Evolutionary conservation across 2,888 invertebrate genomes (phyloP).

Genomic region (Pyrrhia umbra): DNA sequence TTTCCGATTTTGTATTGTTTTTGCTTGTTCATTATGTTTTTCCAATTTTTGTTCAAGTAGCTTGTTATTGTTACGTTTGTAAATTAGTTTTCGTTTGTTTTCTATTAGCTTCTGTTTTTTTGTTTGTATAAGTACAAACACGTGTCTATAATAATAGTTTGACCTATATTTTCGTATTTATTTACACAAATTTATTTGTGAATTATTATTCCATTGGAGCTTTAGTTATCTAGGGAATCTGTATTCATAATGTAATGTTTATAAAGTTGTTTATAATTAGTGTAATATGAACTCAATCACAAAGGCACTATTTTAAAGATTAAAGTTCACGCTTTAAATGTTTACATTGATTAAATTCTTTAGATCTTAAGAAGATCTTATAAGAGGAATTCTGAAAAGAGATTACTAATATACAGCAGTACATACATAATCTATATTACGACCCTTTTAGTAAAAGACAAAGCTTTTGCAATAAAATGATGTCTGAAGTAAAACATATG

Average conservation of each 20-base stretch:
- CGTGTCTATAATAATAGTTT: background rate
- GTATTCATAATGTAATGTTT: too few relatives aligned
- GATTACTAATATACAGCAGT: background rate
- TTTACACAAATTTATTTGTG: too few relatives aligned
- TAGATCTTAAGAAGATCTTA: too few relatives aligned
- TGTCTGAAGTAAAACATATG: constrained; percentile 1
- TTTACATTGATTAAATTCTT: too few relatives aligned
- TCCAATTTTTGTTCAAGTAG: background rate
- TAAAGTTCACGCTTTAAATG: too few relatives aligned
- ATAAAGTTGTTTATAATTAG: too few relatives aligned
- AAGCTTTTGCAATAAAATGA: background rate
- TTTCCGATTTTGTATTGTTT: constrained; percentile 13
- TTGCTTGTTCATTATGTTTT: constrained; percentile 8
- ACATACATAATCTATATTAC: background rate
- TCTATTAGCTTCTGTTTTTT: background rate
- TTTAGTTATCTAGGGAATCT: too few relatives aligned
- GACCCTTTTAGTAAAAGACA: background rate
- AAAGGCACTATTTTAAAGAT: too few relatives aligned
- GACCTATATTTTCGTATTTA: too few relatives aligned
- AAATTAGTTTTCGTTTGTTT: background rate
- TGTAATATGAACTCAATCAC: too few relatives aligned
- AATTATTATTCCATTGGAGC: background rate
- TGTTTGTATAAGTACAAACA: background rate
- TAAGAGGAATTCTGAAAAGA: too few relatives aligned
- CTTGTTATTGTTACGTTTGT: constrained; percentile 5